Base-by-base conservation (phyloP, 2,113 vertebrate genomes). In the Plectropomus leopardus region DNA sequence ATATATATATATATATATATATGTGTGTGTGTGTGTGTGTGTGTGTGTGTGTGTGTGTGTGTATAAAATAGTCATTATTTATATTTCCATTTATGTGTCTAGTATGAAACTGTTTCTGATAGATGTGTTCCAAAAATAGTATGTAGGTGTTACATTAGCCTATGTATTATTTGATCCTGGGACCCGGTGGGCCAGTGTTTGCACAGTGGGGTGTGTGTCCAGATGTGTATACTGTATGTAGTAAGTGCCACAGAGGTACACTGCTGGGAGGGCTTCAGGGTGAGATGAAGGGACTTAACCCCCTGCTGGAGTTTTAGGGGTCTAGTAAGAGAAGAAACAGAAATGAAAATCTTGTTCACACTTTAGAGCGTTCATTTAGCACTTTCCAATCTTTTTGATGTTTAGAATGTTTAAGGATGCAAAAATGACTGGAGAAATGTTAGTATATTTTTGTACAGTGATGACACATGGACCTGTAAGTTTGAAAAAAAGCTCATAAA, bases 371-470 rank as follows among this genome's bases (percentile, higher is more conserved):
- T 89, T 94, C 60, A 90, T 95, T 94, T 94, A 93, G 94, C 94
- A 95, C 94, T 95, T 95, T 95, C 89, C 84, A 85, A 93, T 80
- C 87, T 91, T 88, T 94, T 93, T 93, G 89, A 92, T 94, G 93
- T 95, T 92, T 86, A 89, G 93, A 94, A 94, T 94, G 93, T 95
- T 92, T 91, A 91, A 92, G 92, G 92, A 94, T 93, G 92, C 92
- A 94, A 93, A 93, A 91, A 93, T 90, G 87, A 94, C 91, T 93
- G 89, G 89, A 94, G 86, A 95, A 90, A 94, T 91, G 92, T 92
- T 92, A 84, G 92, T 95, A 93, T 95, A 95, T 96, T 95, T 95
- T 95, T 96, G 93, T 95, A 96, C 88, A 94, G 94, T 87, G 72
- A 89, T 80, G 92, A 94, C 84, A 86, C 86, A 74, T 90, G 86